Conservation (phyloP, 2,113 vertebrate species). For the Sylvilagus bachmani region DNA sequence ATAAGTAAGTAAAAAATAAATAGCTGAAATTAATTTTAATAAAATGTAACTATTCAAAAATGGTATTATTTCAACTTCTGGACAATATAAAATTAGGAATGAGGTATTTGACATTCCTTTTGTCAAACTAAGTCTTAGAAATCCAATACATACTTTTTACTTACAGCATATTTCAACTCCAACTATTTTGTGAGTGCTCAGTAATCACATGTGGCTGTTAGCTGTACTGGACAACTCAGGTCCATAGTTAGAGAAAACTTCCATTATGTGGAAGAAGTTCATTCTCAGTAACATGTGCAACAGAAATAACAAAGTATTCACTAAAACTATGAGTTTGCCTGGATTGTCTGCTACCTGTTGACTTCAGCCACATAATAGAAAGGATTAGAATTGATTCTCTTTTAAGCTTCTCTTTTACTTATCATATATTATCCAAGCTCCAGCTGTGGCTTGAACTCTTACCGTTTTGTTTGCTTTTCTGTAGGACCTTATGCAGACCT, state of each 20-base stretch:
- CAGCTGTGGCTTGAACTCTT: not conserved
- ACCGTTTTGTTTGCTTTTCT: not conserved
- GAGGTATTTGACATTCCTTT: conserved; percentile 27
- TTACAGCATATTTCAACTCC: not conserved
- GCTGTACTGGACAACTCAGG: not conserved
- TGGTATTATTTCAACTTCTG: not conserved
- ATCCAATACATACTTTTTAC: not conserved
- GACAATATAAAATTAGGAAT: not conserved
- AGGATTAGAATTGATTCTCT: not conserved
- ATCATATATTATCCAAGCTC: not conserved
- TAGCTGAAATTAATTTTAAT: not conserved
- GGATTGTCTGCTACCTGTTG: not conserved
- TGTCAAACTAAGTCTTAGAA: not conserved
- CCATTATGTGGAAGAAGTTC: not conserved
- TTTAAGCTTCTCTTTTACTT: not conserved
- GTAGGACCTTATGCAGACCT: not conserved
- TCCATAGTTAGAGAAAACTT: not conserved
- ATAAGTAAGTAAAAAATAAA: not conserved
- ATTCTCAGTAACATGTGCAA: not conserved
- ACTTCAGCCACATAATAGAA: not conserved
- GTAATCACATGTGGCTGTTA: not conserved
- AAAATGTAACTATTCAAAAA: not conserved
- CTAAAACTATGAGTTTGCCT: not conserved
- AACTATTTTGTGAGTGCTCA: not conserved
- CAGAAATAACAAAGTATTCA: not conserved